Percentiles rank a stretch among this genome's conserved stretches.
Evolutionary conservation across 2,113 vertebrate genomes (phyloP).

Genomic region (Takifugu bimaculatus): DNA sequence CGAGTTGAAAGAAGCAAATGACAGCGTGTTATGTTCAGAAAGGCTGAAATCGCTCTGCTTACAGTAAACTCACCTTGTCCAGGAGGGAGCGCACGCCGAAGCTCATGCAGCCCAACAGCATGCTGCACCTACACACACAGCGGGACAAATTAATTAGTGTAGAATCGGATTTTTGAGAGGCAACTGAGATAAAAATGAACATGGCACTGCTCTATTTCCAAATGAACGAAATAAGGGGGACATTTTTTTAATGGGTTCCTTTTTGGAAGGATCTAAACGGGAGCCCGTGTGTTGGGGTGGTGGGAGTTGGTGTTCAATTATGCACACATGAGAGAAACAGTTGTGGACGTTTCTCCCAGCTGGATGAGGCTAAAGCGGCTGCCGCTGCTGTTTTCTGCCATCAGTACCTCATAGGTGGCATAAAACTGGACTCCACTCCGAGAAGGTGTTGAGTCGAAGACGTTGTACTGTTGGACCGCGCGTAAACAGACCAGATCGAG

Average conservation of each 20-base stretch:
- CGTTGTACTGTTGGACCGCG: neutral
- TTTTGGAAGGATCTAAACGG: neutral
- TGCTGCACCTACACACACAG: slow-evolving; percentile 65
- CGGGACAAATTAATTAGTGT: slow-evolving; percentile 14
- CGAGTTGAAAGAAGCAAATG: slow-evolving; percentile 10
- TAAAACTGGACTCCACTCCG: slow-evolving; percentile 12
- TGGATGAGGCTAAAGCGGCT: slow-evolving; percentile 42
- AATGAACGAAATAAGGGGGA: too few relatives aligned
- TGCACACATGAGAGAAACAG: slow-evolving; percentile 43
- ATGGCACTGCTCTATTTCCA: too few relatives aligned
- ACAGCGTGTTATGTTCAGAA: slow-evolving; percentile 7
- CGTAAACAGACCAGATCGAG: too few relatives aligned
- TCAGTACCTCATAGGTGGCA: slow-evolving; percentile 27
- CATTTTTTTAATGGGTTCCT: too few relatives aligned
- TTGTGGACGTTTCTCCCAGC: slow-evolving; percentile 45
- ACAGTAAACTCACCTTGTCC: slow-evolving; percentile 76
- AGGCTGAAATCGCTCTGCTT: slow-evolving; percentile 1
- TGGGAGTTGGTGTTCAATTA: slow-evolving; percentile 35
- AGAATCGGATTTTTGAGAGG: neutral
- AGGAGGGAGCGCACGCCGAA: slow-evolving; percentile 86
- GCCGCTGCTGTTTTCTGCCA: slow-evolving; percentile 14
- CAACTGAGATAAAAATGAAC: too few relatives aligned
- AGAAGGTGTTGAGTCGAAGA: neutral
- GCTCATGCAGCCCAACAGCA: slow-evolving; percentile 87
- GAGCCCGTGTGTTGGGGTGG: neutral